phyloP scores from a whole-genome alignment of 2,888 invertebrate species.

The Zeuzera pyrina region DNA sequence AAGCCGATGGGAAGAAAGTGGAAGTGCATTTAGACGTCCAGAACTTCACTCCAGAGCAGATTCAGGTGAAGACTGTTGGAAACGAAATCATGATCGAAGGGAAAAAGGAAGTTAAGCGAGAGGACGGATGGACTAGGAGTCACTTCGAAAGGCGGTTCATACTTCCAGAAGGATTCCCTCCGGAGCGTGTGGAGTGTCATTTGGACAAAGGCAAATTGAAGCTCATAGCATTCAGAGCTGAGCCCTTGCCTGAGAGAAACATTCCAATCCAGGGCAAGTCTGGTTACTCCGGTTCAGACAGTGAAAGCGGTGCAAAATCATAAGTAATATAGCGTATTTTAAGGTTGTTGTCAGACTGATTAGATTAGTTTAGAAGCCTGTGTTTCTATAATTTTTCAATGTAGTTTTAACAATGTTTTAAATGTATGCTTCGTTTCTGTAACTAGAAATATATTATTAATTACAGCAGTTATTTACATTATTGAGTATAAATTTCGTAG shows the following conservation, averaged over 20 bases:
- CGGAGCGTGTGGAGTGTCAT: constrained; percentile 80
- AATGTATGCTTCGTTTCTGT: too few species aligned
- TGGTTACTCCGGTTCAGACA: constrained; percentile 5
- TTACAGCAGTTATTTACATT: too few species aligned
- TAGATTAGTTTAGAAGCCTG: too few species aligned
- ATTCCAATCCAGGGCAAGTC: constrained; percentile 48
- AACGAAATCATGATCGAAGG: constrained; percentile 83
- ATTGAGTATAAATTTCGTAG: too few species aligned
- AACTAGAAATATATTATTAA: too few species aligned
- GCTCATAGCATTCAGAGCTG: constrained; percentile 75
- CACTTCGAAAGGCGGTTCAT: constrained; percentile 84
- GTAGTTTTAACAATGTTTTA: too few species aligned
- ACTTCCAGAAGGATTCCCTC: constrained; percentile 83
- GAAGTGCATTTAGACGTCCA: constrained; percentile 83
- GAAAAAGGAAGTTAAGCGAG: constrained; percentile 82
- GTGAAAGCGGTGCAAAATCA: too few species aligned
- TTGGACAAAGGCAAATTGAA: constrained; percentile 84
- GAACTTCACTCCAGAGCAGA: constrained; percentile 85
- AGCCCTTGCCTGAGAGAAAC: constrained; percentile 43
- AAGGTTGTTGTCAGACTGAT: neutral
- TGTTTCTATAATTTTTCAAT: too few species aligned
- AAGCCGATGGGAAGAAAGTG: constrained; percentile 77
- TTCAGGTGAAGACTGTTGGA: constrained; percentile 83
- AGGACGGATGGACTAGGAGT: constrained; percentile 82
- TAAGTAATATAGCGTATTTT: too few species aligned